Evolutionary conservation across 2,113 vertebrate species (phyloP), one percentile per base, ranked within the genome.

Genomic region (Neotoma lepida): DNA sequence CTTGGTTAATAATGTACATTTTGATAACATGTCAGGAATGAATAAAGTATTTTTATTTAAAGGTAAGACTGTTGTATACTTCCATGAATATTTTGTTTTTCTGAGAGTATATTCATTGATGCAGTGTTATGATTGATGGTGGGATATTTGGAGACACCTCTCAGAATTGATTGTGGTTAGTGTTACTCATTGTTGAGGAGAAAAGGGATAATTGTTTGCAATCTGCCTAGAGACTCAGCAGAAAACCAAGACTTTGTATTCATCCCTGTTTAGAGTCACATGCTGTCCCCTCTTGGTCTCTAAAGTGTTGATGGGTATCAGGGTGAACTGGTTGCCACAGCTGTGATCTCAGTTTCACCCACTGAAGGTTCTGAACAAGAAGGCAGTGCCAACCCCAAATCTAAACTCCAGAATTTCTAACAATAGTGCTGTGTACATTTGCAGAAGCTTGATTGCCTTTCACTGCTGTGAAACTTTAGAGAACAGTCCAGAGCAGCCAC

Each of bases 41-140:
- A 97, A 97, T 97, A 97, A 97, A 97, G 44, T 92, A 96, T 96
- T 96, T 97, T 97, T 96, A 97, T 97, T 97, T 97, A 96, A 97
- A 96, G 93, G 89, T 96, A 39, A 85, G 82, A 44, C 61, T 61
- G 88, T 86, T 88, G 64, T 86, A 87, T 64, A 73, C 88, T 84
- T 92, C 92, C 88, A 20, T 95, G 93, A 88, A 80, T 87, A 80
- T 35, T 94, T 89, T 86, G 89, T 86, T 92, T 95, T 77, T 71
- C 51, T 39, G 82, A 97, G 84, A n/a, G 86, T 30, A 71, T 30
- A 76, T 82, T 89, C 70, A 26, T 86, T 90, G 86, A 39, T 93
- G 58, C 68, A 86, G 0, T n/a, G 10, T 46, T 51, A 1, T 39
- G 41, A 41, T 46, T 54, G 71, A n/a, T 6, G 35, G 51, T 26